Evolutionary conservation across 2,888 invertebrate genomes (phyloP).

Genomic region (Ectemnius cavifrons): DNA sequence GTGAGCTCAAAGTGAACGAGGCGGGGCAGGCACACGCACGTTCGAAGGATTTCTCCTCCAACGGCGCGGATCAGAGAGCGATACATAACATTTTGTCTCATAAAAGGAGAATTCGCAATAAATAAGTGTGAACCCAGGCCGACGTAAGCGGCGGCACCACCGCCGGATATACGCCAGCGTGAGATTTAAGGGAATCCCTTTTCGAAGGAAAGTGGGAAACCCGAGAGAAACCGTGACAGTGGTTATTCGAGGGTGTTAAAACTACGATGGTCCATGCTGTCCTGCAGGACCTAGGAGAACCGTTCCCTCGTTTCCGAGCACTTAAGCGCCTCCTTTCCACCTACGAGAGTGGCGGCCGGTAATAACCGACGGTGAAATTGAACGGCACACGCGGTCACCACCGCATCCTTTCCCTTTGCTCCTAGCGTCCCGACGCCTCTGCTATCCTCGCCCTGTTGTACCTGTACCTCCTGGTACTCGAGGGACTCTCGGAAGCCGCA

Average conservation of each 20-base stretch:
- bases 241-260: no score
- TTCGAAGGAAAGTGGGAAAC: no score
- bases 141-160: no score
- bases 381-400: conserved; percentile 24
- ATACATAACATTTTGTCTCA: conserved; percentile 3
- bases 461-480: not conserved
- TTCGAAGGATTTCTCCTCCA: conserved; percentile 19
- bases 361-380: conserved; percentile 25
- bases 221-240: no score
- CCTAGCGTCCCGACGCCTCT: not conserved
- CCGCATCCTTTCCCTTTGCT: not conserved
- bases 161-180: no score
- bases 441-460: conserved; percentile 8
- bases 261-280: no score
- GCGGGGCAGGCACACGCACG: conserved; percentile 24
- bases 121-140: not conserved
- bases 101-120: conserved; percentile 3
- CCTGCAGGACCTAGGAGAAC: no score
- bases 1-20: conserved; percentile 9
- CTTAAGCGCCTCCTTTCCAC: no score
- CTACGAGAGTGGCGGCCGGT: conserved; percentile 15
- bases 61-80: no score
- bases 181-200: no score
- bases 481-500: conserved; percentile 16
- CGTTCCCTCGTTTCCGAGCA: no score